Evolutionary conservation across 2,113 vertebrate genomes (phyloP).

Genomic region (Seriola dumerili): DNA sequence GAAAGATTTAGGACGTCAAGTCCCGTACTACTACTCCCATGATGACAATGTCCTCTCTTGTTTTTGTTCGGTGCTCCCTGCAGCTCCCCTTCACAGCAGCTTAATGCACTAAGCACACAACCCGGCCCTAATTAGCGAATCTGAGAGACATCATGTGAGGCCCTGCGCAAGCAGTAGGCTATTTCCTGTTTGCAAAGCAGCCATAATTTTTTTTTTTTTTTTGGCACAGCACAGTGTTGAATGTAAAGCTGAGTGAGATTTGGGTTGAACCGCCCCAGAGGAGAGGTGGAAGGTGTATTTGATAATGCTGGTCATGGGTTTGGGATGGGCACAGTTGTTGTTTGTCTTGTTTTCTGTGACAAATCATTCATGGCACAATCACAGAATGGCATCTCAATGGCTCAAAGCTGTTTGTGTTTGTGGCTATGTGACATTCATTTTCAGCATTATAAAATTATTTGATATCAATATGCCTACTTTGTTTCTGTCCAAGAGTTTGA

Average conservation of each 20-base stretch:
- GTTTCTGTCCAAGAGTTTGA: constrained; percentile 19
- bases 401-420: constrained; percentile 73
- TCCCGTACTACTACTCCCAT: background rate
- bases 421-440: constrained; percentile 71
- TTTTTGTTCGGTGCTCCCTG: constrained; percentile 27
- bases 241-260: constrained; percentile 62
- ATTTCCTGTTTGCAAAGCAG: constrained; percentile 43
- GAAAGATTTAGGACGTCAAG: constrained; percentile 6
- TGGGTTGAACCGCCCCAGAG: background rate
- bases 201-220: constrained; percentile 12
- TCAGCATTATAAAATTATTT: constrained; percentile 69
- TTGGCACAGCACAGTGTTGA: constrained; percentile 66
- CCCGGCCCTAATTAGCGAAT: constrained; percentile 25
- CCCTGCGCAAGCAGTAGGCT: constrained; percentile 21
- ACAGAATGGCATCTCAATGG: constrained; percentile 63
- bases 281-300: constrained; percentile 32
- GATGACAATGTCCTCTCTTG: constrained; percentile 55
- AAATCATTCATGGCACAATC: constrained; percentile 74
- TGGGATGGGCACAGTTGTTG: constrained; percentile 50
- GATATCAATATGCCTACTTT: constrained; percentile 45
- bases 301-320: constrained; percentile 52
- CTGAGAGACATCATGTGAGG: constrained; percentile 21
- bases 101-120: constrained; percentile 37
- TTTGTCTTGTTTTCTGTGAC: constrained; percentile 68
- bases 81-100: constrained; percentile 45